Evolutionary conservation across 2,888 invertebrate genomes (phyloP), one percentile per base, ranked within the genome.

Genomic region (Clunio marinus): DNA sequence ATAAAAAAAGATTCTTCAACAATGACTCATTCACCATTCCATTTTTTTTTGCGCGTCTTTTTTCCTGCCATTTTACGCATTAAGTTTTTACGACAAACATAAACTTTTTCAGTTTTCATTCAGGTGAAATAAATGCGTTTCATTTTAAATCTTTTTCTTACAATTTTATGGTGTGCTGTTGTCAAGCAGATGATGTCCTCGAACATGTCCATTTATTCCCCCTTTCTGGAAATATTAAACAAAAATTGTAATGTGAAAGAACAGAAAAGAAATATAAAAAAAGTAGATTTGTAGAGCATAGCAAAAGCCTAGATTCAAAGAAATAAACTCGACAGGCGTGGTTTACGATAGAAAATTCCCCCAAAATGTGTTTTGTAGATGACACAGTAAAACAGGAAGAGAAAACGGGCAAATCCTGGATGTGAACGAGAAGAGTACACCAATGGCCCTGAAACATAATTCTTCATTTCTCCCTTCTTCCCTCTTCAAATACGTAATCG

Each of bases 391-490:
- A 20, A 62, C 59, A 13, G n/a, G n/a, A n/a, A n/a, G n/a, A n/a
- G n/a, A n/a, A n/a, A n/a, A n/a, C n/a, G n/a, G n/a, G n/a, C n/a
- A 60, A 13, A 24, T 32, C 22, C 41, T 35, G 35, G 8, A 24
- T 20, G 7, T n/a, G 10, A 15, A 41, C 2, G 41, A 41, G 41
- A 41, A 41, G 10, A 10, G 15, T 24, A 37, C 37, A 22, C 60
- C 60, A 60, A 24, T 60, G 60, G 27, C 63, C 63, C 63, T 63
- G 63, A 63, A 63, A 63, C 63, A 63, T 46, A 63, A 45, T 51
- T 51, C 10, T 22, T 17, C 22, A n/a, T n/a, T n/a, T 51, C 22
- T 51, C 22, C 17, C 51, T 51, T 17, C 17, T 22, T 17, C 10
- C 8, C 7, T 10, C 45, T 10, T 7, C n/a, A 45, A 7, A 45